phyloP scores from a whole-genome alignment of 2,888 invertebrate genomes.

The Amphipyra berbera region DNA sequence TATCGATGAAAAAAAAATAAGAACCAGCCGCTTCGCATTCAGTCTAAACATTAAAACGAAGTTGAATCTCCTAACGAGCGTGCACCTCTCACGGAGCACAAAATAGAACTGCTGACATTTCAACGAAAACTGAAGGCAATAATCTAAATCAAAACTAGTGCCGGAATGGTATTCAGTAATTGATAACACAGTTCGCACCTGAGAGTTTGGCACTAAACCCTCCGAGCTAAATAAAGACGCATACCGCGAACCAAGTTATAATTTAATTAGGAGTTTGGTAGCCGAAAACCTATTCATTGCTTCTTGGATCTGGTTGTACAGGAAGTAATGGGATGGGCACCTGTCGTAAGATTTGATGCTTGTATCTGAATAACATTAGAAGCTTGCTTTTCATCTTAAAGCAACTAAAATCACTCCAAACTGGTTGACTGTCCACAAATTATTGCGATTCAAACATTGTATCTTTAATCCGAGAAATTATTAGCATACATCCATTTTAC shows the following conservation, averaged over 20 bases:
- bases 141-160: constrained; percentile 63
- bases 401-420: background rate
- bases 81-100: background rate
- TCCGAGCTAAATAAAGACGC: constrained; percentile 64
- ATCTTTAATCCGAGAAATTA: constrained; percentile 3
- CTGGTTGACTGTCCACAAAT: background rate
- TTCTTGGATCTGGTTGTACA: background rate
- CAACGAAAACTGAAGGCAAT: constrained; percentile 58
- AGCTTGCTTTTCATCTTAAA: constrained; percentile 26
- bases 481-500: constrained; percentile 15
- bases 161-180: constrained; percentile 72
- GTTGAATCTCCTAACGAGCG: constrained; percentile 10
- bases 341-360: constrained; percentile 25
- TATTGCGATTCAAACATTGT: background rate
- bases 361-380: constrained; percentile 12
- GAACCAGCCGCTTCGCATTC: background rate
- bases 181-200: constrained; percentile 78
- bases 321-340: constrained; percentile 19
- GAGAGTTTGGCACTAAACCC: constrained; percentile 76
- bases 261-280: constrained; percentile 46
- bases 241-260: constrained; percentile 48
- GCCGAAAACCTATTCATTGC: constrained; percentile 22
- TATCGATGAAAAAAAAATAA: background rate
- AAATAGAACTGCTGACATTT: constrained; percentile 60
- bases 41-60: constrained; percentile 1